Evolutionary conservation across 2,797 vertebrate species (phyloP), one percentile per base, ranked within the genome.

Genomic region (Microhierax caerulescens): DNA sequence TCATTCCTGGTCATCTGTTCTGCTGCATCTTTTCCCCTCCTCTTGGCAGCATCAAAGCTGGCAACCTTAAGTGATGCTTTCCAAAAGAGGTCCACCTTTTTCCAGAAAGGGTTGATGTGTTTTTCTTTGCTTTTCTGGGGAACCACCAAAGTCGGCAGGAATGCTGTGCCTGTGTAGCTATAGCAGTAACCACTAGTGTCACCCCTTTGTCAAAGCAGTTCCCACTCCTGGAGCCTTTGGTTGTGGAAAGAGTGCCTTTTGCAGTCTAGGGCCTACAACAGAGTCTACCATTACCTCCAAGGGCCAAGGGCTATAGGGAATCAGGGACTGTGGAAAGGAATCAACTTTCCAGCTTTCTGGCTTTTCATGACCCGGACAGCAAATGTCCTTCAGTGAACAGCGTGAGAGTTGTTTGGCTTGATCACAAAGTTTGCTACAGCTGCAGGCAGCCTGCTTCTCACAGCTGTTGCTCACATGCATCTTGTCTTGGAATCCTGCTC

Each of bases 111-210:
- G 4, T 30, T 48, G 7, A 41, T 36, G 10, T 54, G 34, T 17
- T 19, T 82, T 51, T 48, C 17, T 61, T 72, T 56, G 25, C 19
- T 75, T 68, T 81, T 64, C 36, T 16, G 23, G 10, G 11, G 24
- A 84, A 24, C 2, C 0, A 0, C 18, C 32, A 9, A 75, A 78
- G 19, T 0, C n/a, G 39, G 7, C 34, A 32, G 30, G 34, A 64
- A 8, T 87, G 19, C 13, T 39, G 28, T 56, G 39, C 23, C 22
- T 73, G 41, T 45, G 23, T 45, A 23, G 19, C 47, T 56, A 10
- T 28, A 53, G 17, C n/a, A 53, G 17, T 11, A 83, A 68, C 11
- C 22, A 22, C 11, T 27, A 16, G 1, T 3, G 4, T 41, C 10
- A 39, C 13, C 61, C 21, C 32, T 84, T 45, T 2, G 0, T 59